Conservation (phyloP, 2,113 vertebrate genomes). For the Apteryx owenii region DNA sequence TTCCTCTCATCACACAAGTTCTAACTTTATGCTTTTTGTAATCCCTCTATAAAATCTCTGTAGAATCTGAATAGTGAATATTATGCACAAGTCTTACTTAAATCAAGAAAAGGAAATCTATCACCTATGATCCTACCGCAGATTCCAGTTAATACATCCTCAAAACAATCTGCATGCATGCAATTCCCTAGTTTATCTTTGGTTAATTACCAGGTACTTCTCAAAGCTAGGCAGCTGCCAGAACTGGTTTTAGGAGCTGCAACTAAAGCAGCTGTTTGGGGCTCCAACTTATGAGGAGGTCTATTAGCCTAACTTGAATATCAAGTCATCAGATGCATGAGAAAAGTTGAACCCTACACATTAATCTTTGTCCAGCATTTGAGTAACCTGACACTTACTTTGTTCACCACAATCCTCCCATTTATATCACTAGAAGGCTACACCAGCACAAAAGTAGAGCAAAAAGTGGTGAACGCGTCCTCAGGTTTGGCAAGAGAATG, state of each 20-base stretch:
- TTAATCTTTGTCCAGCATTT: conserved; percentile 5
- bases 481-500: not conserved
- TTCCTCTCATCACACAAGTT: not conserved
- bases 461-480: not conserved
- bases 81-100: not conserved
- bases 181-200: conserved; percentile 1
- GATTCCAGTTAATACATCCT: not conserved
- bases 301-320: conserved; percentile 45
- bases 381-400: not conserved
- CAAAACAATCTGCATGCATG: not conserved
- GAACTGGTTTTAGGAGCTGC: conserved; percentile 56
- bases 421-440: not conserved
- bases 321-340: conserved; percentile 2
- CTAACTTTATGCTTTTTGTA: not conserved
- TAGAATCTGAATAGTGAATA: not conserved
- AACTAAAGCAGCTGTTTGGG: conserved; percentile 18
- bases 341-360: not conserved
- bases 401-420: not conserved
- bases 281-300: not conserved
- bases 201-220: conserved; percentile 6
- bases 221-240: conserved; percentile 36
- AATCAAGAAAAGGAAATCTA: not conserved
- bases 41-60: not conserved
- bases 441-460: not conserved
- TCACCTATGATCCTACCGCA: not conserved